Base-by-base conservation (phyloP, 1,140 invertebrate genomes). In the Heliconius hewitsoni region DNA sequence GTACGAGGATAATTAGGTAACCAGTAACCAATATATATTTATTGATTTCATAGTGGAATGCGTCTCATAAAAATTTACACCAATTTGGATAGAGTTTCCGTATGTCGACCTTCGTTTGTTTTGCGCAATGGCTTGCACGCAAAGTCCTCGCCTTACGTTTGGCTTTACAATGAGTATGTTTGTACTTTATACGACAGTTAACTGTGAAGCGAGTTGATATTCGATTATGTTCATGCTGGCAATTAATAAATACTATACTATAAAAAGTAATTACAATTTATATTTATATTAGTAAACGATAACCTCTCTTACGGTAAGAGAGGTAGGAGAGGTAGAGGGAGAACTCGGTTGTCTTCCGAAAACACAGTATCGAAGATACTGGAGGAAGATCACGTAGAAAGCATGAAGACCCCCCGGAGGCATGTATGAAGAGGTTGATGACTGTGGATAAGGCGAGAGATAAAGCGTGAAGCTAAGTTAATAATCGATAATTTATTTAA, bases 61-160 rank as follows among this genome's bases (percentile, higher is more conserved):
- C 42, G 72, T 78, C n/a, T 83, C 23, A 82, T 76, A 77, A 77
- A 85, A 85, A 87, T 85, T 88, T 86, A 78, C 82, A 83, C 76
- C 81, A 84, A 86, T 89, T 88, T 83, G 73, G 80, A 66, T 19
- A 81, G 84, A 85, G 84, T 89, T 89, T 91, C 89, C 85, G 85
- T 86, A 76, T 86, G 60, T 76, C 79, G 87, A 85, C 88, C 89
- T 90, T 91, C 86, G 73, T 42, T 71, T 50, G 70, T 78, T 73
- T 91, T 91, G 83, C 89, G 85, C 84, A 82, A 82, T 55, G 60
- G 34, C 34, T 81, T 76, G 75, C 57, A 77, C 71, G 72, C 74
- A 30, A 76, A 46, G 78, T 75, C 73, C 73, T 80, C 73, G 70
- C 42, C 34, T 55, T 55, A 72, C 60, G 66, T 57, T 71, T 66